Evolutionary conservation across 2,888 invertebrate species (phyloP), one percentile per base, ranked within the genome.

Genomic region (Epistrophe eligans): DNA sequence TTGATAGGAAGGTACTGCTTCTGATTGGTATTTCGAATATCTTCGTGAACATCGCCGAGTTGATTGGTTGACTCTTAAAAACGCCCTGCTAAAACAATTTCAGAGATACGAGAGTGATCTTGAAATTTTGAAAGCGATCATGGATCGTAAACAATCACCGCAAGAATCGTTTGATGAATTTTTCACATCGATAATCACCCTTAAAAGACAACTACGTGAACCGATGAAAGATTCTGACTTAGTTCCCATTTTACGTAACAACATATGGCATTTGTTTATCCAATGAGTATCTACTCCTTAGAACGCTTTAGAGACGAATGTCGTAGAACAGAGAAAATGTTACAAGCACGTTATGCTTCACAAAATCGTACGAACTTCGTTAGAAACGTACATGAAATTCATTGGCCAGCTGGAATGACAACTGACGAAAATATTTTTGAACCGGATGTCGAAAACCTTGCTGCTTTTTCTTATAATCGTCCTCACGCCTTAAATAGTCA

Each of bases 251-350:
- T 11, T 58, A 38, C 9, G 38, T 1, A 58, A 58, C 7, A 58
- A 35, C 2, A 17, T 58, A 58, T 58, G 58, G 35, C 35, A 35
- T 55, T 55, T 8, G 28, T 55, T 32, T 55, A 55, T 28, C 58
- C 58, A 3, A 71, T 71, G 57, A 71, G 28, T n/a, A 71, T 71
- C 9, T n/a, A 50, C 48, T 48, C 72, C 0, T n/a, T 72, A 32
- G 58, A 72, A 19, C 72, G 48, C 6, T 72, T 72, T 38, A 40
- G 71, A 7, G 71, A 71, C 8, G 71, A 72, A 43, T 72, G 71
- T 9, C 43, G 57, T 3, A 32, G 71, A 13, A 57, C 57, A 0
- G 43, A 71, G 13, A 72, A 72, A 32, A 72, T 72, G 72, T 11
- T 72, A 5, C 43, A 72, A 7, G 43, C 32, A 1, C 32, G 58